These are phyloP conservation scores for Meliscaeva auricollis DNA, from an alignment of 2,888 invertebrate genomes.

Conservation along the genomic window DNA sequence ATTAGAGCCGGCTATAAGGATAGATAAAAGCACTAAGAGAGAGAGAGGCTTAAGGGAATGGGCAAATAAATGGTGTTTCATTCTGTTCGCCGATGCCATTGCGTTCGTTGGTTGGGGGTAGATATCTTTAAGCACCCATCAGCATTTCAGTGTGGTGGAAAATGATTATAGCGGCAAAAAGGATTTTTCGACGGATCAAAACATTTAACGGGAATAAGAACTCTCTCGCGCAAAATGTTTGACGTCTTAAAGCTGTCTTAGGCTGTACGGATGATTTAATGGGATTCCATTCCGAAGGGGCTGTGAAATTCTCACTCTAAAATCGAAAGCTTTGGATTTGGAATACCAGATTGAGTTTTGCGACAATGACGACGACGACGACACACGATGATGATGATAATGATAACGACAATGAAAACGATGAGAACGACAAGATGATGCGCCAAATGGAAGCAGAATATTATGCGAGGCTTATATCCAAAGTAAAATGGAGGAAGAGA, in stretches of 20 bases:
- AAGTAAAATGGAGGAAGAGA: neutral
- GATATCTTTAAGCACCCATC: conserved; percentile 30
- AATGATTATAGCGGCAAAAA: conserved; percentile 57
- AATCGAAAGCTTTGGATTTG: conserved; percentile 3
- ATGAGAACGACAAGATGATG: neutral
- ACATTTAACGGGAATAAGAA: conserved; percentile 52
- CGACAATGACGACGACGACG: neutral
- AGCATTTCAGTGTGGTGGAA: conserved; percentile 15
- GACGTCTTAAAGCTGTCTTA: conserved; percentile 66
- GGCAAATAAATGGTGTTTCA: conserved; percentile 16
- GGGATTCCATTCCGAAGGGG: conserved; percentile 43
- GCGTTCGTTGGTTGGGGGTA: neutral
- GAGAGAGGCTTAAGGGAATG: neutral
- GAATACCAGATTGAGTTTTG: conserved; percentile 27
- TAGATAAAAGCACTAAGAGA: conserved; percentile 16
- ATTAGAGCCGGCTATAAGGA: conserved; percentile 21
- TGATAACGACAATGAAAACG: neutral
- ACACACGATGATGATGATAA: too few species aligned
- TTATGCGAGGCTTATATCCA: conserved; percentile 4
- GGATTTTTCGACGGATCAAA: conserved; percentile 62
- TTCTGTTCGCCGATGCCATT: conserved; percentile 11
- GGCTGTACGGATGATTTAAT: conserved; percentile 62
- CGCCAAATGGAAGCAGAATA: conserved; percentile 12
- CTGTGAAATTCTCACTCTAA: conserved; percentile 13
- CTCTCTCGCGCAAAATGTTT: conserved; percentile 53